These are phyloP conservation scores for Beris morrisii DNA, from an alignment of 2,888 invertebrate genomes.

Conservation along the genomic window DNA sequence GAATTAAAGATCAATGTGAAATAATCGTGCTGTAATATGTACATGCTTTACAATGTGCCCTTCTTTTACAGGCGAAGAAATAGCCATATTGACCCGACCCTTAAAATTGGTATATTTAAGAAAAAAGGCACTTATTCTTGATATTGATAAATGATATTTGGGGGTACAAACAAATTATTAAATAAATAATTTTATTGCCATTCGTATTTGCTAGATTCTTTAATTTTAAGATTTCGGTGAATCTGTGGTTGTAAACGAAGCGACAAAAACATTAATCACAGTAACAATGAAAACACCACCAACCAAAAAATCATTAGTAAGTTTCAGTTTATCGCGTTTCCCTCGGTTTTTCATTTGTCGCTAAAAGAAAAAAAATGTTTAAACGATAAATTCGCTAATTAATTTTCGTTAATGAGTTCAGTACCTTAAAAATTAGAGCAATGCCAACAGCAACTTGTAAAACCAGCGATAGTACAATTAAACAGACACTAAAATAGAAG, in stretches of 20 bases:
- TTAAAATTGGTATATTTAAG: too few species aligned
- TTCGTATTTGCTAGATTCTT: too few species aligned
- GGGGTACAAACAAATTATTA: too few species aligned
- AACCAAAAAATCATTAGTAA: conserved; percentile 65
- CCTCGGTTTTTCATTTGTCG: conserved; percentile 47
- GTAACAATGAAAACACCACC: conserved; percentile 68
- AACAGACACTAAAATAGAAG: conserved; percentile 60
- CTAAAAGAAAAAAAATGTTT: conserved; percentile 41
- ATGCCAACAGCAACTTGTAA: conserved; percentile 67
- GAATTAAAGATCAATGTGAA: too few species aligned
- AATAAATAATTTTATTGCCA: too few species aligned
- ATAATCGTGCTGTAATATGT: too few species aligned
- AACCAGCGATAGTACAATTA: conserved; percentile 63
- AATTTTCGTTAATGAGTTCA: conserved; percentile 41
- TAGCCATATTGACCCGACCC: too few species aligned
- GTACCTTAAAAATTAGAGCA: conserved; percentile 64
- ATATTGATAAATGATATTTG: too few species aligned
- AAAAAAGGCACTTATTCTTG: too few species aligned
- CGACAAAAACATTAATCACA: conserved; percentile 69
- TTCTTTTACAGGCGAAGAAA: too few species aligned
- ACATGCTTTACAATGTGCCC: too few species aligned
- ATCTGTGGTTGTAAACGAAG: conserved; percentile 56
- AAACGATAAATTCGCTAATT: neutral
- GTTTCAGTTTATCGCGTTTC: conserved; percentile 54
- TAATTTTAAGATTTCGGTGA: too few species aligned